phyloP scores from a whole-genome alignment of 2,113 vertebrate genomes.

The Sclerurus mexicanus region DNA sequence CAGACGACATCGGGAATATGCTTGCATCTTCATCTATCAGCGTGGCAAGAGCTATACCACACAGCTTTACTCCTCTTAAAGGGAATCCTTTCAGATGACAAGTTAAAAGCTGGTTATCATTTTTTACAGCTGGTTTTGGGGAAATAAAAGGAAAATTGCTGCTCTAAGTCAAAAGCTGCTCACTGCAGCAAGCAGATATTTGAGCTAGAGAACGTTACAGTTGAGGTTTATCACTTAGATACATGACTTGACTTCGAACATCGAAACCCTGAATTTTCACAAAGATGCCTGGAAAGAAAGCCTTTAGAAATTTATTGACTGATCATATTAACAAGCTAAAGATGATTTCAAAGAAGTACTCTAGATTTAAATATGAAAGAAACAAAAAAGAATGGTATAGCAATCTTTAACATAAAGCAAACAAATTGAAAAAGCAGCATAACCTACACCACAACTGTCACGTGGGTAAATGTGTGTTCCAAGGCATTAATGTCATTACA shows the following conservation, averaged over 20 bases:
- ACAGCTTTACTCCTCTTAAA: not conserved
- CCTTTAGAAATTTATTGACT: not conserved
- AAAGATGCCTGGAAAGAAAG: not conserved
- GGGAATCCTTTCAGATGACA: constrained; percentile 40
- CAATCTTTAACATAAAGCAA: not conserved
- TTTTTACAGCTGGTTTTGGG: constrained; percentile 42
- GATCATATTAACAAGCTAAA: not conserved
- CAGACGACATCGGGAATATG: not conserved
- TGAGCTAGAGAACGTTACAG: not conserved
- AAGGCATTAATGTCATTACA: not conserved
- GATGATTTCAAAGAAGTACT: not conserved
- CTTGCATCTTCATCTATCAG: not conserved
- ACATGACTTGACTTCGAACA: constrained; percentile 10
- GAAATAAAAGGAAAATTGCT: constrained; percentile 48
- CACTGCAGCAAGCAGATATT: constrained; percentile 22
- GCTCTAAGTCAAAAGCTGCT: constrained; percentile 33
- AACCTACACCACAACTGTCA: not conserved
- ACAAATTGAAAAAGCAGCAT: not conserved
- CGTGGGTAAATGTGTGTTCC: not conserved
- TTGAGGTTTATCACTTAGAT: not conserved
- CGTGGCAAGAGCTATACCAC: not conserved
- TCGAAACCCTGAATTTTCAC: constrained; percentile 24
- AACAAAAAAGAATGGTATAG: not conserved
- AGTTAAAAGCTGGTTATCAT: constrained; percentile 52
- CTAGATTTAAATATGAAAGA: not conserved